phyloP scores from a whole-genome alignment of 2,888 invertebrate species.

The Noctuana brunneofusca region DNA sequence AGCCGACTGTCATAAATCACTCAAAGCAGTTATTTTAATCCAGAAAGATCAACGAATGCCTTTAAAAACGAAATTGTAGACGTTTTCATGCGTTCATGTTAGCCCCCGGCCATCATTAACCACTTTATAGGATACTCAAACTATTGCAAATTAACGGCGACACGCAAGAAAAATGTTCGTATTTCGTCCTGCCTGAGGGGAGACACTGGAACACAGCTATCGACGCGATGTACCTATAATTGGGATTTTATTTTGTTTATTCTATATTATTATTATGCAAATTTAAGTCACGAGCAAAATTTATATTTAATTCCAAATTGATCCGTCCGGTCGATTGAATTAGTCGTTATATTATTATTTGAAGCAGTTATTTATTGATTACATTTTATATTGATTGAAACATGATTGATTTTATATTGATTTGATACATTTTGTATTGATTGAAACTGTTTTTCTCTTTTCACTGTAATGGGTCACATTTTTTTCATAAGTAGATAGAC shows the following conservation, averaged over 20 bases:
- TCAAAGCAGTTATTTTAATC: conserved; percentile 15
- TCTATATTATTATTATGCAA: conserved; percentile 23
- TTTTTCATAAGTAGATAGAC: no score
- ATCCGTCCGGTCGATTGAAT: conserved; percentile 7
- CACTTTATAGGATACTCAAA: conserved; percentile 1
- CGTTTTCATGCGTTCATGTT: not conserved
- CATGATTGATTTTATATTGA: no score
- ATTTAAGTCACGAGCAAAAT: conserved; percentile 20
- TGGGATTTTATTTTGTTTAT: conserved; percentile 14
- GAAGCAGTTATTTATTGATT: not conserved
- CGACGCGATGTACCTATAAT: conserved; percentile 5
- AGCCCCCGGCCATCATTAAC: conserved; percentile 8
- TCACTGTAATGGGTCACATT: no score
- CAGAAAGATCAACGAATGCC: conserved; percentile 5
- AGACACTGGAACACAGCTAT: conserved; percentile 4
- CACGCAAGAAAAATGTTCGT: conserved; percentile 1
- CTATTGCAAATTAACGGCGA: conserved; percentile 11
- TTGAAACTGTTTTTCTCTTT: no score
- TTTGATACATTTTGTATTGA: no score
- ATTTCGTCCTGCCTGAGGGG: conserved; percentile 3
- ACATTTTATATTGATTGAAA: no score
- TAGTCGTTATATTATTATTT: not conserved
- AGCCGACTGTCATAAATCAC: conserved; percentile 16
- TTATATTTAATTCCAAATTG: conserved; percentile 14
- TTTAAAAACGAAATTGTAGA: conserved; percentile 10